phyloP scores from a whole-genome alignment of 2,113 vertebrate species.

The Bombycilla garrulus region DNA sequence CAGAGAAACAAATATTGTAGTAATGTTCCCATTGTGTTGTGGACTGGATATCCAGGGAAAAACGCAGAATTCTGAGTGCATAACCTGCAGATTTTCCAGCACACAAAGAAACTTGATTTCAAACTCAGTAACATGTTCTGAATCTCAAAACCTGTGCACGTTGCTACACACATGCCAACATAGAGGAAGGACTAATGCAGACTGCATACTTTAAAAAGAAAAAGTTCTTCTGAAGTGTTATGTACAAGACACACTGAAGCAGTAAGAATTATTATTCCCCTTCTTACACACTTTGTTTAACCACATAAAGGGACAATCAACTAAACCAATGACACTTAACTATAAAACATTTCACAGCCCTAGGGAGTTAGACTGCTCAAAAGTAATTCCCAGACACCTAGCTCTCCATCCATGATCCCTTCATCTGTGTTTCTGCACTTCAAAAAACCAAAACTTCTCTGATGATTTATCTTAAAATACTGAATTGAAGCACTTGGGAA shows the following conservation, averaged over 20 bases:
- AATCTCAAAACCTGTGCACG: background rate
- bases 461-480: background rate
- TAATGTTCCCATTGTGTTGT: background rate
- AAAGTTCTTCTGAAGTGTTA: background rate
- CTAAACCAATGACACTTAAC: background rate
- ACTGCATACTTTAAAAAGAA: background rate
- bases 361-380: background rate
- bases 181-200: background rate
- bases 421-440: background rate
- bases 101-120: background rate
- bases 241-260: background rate
- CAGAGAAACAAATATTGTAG: background rate
- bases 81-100: background rate
- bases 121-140: background rate
- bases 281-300: background rate
- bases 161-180: background rate
- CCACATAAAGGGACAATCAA: background rate
- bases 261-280: background rate
- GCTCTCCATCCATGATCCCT: background rate
- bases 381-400: background rate
- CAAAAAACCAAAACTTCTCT: slow-evolving; percentile 3
- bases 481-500: background rate
- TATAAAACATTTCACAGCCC: background rate
- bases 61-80: background rate
- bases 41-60: background rate